Evolutionary conservation across 2,113 vertebrate genomes (phyloP).

Genomic region (Rhinopomastus cyanomelas): DNA sequence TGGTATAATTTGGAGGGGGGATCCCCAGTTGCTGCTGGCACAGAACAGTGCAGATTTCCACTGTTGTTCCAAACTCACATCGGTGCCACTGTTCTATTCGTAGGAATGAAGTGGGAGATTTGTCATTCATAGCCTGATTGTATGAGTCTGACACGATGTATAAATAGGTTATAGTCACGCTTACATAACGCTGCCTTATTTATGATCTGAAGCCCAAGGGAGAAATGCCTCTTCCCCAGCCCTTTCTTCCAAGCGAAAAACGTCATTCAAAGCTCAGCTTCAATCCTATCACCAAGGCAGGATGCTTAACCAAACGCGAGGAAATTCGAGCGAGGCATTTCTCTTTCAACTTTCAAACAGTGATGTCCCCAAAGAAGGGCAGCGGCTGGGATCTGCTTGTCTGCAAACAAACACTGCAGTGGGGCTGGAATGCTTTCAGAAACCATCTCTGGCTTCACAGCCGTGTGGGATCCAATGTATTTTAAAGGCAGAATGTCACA

Average conservation of each 20-base stretch:
- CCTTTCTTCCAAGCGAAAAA: conserved; percentile 40
- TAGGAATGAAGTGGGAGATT: conserved; percentile 27
- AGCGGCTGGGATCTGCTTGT: background rate
- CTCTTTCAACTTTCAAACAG: conserved; percentile 10
- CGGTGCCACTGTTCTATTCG: background rate
- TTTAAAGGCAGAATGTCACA: background rate
- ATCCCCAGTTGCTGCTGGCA: background rate
- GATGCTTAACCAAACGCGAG: background rate
- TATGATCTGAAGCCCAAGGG: conserved; percentile 51
- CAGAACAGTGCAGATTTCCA: background rate
- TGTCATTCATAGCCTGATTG: conserved; percentile 29
- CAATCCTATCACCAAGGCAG: background rate
- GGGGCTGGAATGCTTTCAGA: background rate
- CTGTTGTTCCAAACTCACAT: background rate
- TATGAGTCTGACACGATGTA: conserved; percentile 30
- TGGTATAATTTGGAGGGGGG: background rate
- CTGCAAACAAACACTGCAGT: background rate
- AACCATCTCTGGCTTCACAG: background rate
- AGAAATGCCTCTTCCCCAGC: conserved; percentile 17
- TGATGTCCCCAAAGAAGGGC: background rate
- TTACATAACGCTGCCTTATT: conserved; percentile 57
- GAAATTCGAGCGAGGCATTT: conserved; percentile 3
- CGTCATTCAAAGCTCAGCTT: conserved; percentile 34
- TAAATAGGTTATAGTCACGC: conserved; percentile 53
- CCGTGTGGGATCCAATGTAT: background rate